Evolutionary conservation across 1,140 invertebrate species (phyloP).

Genomic region (Marisa cornuarietis): DNA sequence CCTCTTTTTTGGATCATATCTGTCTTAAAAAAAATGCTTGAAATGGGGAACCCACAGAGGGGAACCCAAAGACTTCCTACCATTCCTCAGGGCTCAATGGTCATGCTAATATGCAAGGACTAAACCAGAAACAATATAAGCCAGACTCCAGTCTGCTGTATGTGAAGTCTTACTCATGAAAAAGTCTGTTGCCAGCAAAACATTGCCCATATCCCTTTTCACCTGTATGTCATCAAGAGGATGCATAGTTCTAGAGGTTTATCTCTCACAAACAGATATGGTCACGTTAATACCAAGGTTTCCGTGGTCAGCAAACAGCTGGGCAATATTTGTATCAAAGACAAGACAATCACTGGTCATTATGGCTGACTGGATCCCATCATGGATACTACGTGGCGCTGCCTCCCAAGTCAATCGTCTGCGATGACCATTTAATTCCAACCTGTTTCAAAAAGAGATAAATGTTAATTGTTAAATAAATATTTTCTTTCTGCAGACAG

Average conservation of each 20-base stretch:
- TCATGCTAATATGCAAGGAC: too few relatives aligned
- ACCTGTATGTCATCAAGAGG: too few relatives aligned
- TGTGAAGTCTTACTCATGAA: too few relatives aligned
- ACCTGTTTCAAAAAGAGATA: slow-evolving; percentile 67
- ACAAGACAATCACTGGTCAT: slow-evolving; percentile 98
- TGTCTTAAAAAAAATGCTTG: too few relatives aligned
- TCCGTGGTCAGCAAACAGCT: slow-evolving; percentile 98
- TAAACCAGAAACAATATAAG: too few relatives aligned
- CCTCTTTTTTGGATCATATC: too few relatives aligned
- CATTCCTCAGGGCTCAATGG: too few relatives aligned
- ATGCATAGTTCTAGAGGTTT: slow-evolving; percentile 5
- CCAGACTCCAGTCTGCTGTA: too few relatives aligned
- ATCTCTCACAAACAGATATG: slow-evolving; percentile 71
- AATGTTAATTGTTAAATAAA: not conserved
- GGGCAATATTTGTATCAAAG: slow-evolving; percentile 97
- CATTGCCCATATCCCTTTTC: too few relatives aligned
- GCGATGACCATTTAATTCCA: slow-evolving; percentile 95
- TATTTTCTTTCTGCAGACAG: not conserved
- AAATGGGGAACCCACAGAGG: too few relatives aligned
- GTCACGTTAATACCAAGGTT: slow-evolving; percentile 99
- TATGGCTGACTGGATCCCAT: slow-evolving; percentile 98
- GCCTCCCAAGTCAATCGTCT: slow-evolving; percentile 98
- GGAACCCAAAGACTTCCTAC: too few relatives aligned
- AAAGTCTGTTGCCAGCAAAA: too few relatives aligned
- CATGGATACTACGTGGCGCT: slow-evolving; percentile 97